Conservation (phyloP, 2,797 vertebrate species). For the Podargus strigoides region DNA sequence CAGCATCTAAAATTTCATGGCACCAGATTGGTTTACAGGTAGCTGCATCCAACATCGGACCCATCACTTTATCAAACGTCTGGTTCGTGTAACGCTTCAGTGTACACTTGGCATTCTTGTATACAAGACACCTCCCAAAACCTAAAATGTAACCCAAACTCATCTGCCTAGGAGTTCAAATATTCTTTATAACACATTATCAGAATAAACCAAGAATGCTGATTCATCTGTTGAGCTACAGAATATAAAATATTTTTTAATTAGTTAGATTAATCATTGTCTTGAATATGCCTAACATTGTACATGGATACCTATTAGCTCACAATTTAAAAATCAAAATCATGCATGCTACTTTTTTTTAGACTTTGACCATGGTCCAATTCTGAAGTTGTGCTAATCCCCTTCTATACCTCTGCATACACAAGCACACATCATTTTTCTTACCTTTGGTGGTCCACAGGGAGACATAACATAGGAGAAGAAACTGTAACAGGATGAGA, state of each 20-base stretch:
- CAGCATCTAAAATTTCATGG: conserved; percentile 93
- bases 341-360: not conserved
- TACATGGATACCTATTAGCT: not conserved
- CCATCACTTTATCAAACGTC: conserved; percentile 99
- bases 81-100: conserved; percentile 97
- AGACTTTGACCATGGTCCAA: not conserved
- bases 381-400: not conserved
- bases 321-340: not conserved
- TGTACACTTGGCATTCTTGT: conserved; percentile 95
- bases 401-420: not conserved
- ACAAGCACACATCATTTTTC: not conserved
- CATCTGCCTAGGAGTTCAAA: not conserved
- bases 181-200: not conserved
- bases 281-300: not conserved
- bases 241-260: not conserved
- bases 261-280: not conserved
- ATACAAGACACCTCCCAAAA: conserved; percentile 95
- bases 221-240: not conserved
- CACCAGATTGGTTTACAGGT: conserved; percentile 96
- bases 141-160: conserved; percentile 74
- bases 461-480: not conserved
- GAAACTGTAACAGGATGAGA: not conserved
- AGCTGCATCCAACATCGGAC: conserved; percentile 93
- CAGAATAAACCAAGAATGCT: not conserved
- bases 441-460: not conserved